Evolutionary conservation across 1,140 invertebrate genomes (phyloP), one percentile per base, ranked within the genome.

Genomic region (Trichonephila clavata): DNA sequence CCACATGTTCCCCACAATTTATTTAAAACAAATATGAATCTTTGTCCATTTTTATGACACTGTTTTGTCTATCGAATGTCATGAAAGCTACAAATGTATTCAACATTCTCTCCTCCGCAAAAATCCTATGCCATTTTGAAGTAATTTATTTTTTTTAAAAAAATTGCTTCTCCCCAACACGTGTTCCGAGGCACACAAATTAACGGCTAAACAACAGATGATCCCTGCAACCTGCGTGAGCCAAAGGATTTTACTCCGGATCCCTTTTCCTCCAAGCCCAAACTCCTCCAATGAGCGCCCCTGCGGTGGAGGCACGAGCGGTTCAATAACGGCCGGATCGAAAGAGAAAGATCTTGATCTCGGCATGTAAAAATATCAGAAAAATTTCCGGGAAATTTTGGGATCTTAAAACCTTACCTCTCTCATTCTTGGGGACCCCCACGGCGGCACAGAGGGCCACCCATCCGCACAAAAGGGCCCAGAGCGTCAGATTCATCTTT

Each of bases 371-470:
- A 89, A 89, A 81, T 13, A 88, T 14, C 20, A 0, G 6, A 50
- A 50, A 50, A 77, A 77, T 32, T 77, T 27, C 50, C 6, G 24
- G 39, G 39, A 71, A 24, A 39, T 21, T 24, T 8, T 77, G 43
- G 21, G 77, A 2, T 50, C 50, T 50, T 21, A 81, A 50, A 68
- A 39, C 21, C 90, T 92, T 68, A 92, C 90, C 90, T 92, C 90
- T 83, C 32, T 92, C 90, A 59, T 84, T 92, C 80, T 92, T 92
- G 80, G 90, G 90, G 80, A 92, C 90, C 57, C 90, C 90, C 21
- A 92, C 90, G 60, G 90, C 90, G 27, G 32, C 77, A 68, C 59
- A 63, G 80, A 92, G 90, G 90, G 77, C 81, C 60, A 43, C 27
- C 80, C 77, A 84, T 50, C 77, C 80, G 59, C 21, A 68, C 24